These are phyloP conservation scores for Rhynchophorus ferrugineus DNA, from an alignment of 1,140 invertebrate species.

Conservation along the genomic window DNA sequence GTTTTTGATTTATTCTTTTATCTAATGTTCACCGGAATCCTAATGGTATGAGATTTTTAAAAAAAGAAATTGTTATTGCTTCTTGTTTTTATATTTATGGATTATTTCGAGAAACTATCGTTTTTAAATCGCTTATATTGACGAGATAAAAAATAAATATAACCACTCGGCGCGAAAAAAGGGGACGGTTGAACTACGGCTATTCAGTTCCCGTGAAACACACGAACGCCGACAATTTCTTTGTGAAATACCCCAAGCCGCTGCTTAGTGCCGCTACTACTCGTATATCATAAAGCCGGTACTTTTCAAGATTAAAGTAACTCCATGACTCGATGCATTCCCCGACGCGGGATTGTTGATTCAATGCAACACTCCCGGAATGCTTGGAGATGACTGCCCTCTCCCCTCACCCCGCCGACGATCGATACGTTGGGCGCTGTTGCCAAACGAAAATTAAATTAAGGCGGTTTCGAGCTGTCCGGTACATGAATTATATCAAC, in stretches of 20 bases:
- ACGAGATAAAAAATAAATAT: too few species aligned
- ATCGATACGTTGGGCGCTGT: conserved; percentile 19
- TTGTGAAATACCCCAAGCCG: not conserved
- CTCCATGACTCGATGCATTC: not conserved
- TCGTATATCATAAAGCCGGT: not conserved
- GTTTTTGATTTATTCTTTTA: too few species aligned
- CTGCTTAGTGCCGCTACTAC: not conserved
- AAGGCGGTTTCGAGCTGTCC: not conserved
- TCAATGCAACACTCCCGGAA: not conserved
- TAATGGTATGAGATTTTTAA: too few species aligned
- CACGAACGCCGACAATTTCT: not conserved
- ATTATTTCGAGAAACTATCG: too few species aligned
- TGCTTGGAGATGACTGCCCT: not conserved
- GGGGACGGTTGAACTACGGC: too few species aligned
- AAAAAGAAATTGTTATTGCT: too few species aligned
- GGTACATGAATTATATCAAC: not conserved
- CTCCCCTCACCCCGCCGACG: conserved; percentile 10
- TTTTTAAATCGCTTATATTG: too few species aligned
- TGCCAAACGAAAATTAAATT: conserved; percentile 2
- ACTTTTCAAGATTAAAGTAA: not conserved
- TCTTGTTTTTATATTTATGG: too few species aligned
- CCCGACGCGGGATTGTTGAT: not conserved
- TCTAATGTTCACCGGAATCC: too few species aligned
- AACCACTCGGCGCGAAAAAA: too few species aligned
- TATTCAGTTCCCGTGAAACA: too few species aligned